Evolutionary conservation across 2,888 invertebrate genomes (phyloP).

Genomic region (Atherix ibis): DNA sequence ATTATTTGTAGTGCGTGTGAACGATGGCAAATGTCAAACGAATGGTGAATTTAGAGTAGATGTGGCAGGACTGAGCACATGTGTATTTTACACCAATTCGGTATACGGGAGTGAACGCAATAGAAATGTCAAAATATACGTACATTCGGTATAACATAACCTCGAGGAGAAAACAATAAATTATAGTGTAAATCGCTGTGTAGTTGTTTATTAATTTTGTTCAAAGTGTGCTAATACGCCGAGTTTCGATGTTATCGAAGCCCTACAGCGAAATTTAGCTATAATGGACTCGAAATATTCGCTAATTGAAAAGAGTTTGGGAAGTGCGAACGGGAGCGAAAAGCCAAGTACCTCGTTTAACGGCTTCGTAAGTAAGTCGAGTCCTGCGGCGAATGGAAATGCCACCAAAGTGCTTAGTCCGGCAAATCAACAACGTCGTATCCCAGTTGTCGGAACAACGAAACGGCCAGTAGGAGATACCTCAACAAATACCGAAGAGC

Average conservation of each 20-base stretch:
- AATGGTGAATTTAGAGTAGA: too few species aligned
- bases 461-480: too few species aligned
- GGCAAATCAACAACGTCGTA: too few species aligned
- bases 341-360: too few species aligned
- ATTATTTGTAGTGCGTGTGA: too few species aligned
- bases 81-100: too few species aligned
- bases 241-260: slow-evolving; percentile 2
- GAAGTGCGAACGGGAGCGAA: slow-evolving; percentile 14
- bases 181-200: neutral
- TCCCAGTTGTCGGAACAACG: too few species aligned
- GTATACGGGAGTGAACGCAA: too few species aligned
- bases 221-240: neutral
- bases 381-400: slow-evolving; percentile 12
- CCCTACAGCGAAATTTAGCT: neutral
- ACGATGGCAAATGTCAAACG: too few species aligned
- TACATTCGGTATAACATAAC: neutral
- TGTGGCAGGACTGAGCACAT: too few species aligned
- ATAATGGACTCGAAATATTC: slow-evolving; percentile 20
- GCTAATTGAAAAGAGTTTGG: slow-evolving; percentile 15
- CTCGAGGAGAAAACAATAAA: neutral
- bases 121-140: neutral
- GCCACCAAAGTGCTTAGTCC: neutral
- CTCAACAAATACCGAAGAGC: too few species aligned
- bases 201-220: neutral
- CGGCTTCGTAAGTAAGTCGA: slow-evolving; percentile 17